Evolutionary conservation across 2,113 vertebrate species (phyloP).

Genomic region (Salminus brasiliensis): DNA sequence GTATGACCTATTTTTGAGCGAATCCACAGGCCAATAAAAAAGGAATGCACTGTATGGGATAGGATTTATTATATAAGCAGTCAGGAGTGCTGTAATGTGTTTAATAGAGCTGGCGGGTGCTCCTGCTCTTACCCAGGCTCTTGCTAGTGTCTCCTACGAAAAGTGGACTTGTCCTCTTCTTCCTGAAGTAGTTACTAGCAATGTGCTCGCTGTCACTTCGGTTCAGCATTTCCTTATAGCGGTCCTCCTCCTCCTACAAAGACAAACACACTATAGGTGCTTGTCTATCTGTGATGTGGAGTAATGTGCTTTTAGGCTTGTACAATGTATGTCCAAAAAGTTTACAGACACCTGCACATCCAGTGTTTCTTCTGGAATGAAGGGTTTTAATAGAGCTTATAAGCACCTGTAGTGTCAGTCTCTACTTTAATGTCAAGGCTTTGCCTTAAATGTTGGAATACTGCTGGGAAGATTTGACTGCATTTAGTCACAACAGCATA

Average conservation of each 20-base stretch:
- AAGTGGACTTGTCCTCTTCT: conserved; percentile 76
- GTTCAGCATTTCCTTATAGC: conserved; percentile 82
- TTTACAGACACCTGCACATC: not conserved
- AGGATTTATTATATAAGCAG: not conserved
- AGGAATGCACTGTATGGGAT: not conserved
- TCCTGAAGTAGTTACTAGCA: conserved; percentile 85
- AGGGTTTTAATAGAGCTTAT: not conserved
- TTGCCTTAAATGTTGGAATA: not conserved
- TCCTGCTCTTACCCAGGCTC: conserved; percentile 66
- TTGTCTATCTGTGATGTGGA: not conserved
- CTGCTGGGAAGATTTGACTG: not conserved
- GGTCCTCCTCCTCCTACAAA: conserved; percentile 79
- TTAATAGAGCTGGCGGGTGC: not conserved
- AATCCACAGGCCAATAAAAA: not conserved
- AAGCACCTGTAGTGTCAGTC: not conserved
- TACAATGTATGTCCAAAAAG: not conserved
- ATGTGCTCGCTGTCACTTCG: conserved; percentile 84
- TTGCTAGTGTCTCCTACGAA: conserved; percentile 68
- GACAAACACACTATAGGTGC: not conserved
- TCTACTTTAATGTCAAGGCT: not conserved
- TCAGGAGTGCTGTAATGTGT: not conserved
- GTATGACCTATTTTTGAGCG: not conserved
- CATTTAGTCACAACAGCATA: not conserved
- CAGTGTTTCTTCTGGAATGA: not conserved
- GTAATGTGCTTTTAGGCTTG: not conserved